A percentile compares a stretch with the other conserved stretches of the same genome.
Evolutionary conservation across 2,797 vertebrate genomes (phyloP).

Genomic region (Sebastes hubbsi): DNA sequence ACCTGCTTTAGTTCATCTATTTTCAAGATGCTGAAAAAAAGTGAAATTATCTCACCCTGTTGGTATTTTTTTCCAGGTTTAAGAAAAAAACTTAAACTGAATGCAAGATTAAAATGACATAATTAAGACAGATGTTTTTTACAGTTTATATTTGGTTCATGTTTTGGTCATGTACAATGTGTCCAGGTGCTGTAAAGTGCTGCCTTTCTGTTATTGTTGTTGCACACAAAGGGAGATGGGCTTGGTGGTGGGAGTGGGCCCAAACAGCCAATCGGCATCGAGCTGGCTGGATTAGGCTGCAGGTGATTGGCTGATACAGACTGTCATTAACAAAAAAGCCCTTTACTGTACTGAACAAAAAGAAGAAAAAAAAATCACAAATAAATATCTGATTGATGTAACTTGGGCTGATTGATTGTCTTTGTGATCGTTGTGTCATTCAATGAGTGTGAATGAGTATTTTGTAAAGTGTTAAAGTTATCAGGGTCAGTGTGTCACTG

Average conservation of each 20-base stretch:
- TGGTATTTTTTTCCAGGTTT: conserved; percentile 16
- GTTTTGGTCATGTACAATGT: conserved; percentile 31
- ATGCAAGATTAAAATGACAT: conserved; percentile 20
- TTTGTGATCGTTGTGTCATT: neutral
- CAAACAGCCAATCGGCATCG: conserved; percentile 70
- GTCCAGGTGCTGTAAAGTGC: conserved; percentile 30
- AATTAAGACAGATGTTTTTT: conserved; percentile 9
- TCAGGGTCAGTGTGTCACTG: conserved; percentile 14
- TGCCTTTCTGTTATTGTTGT: conserved; percentile 51
- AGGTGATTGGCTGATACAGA: conserved; percentile 48
- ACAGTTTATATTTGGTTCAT: conserved; percentile 12
- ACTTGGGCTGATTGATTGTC: neutral
- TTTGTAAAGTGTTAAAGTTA: neutral
- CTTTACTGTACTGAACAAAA: conserved; percentile 43
- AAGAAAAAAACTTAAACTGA: neutral
- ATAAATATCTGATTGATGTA: conserved; percentile 63
- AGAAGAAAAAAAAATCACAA: neutral
- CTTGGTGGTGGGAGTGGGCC: conserved; percentile 71
- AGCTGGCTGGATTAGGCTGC: conserved; percentile 46
- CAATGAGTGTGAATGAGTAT: neutral
- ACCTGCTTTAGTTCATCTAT: conserved; percentile 8
- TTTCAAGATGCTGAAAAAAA: neutral
- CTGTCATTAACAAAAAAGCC: conserved; percentile 33
- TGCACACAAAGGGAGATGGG: conserved; percentile 63
- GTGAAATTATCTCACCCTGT: conserved; percentile 19